Base-by-base conservation (phyloP, 2,888 invertebrate species). In the Noctua janthina region DNA sequence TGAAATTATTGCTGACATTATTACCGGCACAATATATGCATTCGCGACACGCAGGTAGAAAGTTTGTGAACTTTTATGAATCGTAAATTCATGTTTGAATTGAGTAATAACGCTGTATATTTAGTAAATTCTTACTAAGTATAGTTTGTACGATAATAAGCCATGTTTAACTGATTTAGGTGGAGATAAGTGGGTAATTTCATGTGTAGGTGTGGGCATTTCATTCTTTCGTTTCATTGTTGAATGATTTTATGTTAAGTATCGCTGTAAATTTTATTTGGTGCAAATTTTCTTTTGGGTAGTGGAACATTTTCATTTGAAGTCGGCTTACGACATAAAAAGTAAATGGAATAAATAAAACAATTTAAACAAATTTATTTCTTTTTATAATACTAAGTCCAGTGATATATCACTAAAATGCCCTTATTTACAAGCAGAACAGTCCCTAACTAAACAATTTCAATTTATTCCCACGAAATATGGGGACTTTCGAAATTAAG, bases 401-500 rank as follows among this genome's bases (percentile, higher is more conserved):
- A 74, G 54, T 62, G 68, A 85, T 88, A 76, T 78, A 86, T 82
- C 59, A 82, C 72, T 71, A 49, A 74, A 77, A 54, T 70, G 51
- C 15, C 39, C 68, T 81, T 86, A 83, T 81, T 86, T 83, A 84
- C 79, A 77, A 83, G 66, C 66, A 79, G 72, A 51, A 74, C 69
- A 81, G 82, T 70, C 80, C 83, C 73, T 62, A 69, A 82, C 79
- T 86, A 93, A 92, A 92, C 91, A 92, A 90, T 92, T 92, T 93
- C 91, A 93, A 93, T 93, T 92, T 93, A 89, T 90, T 84, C 89
- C 90, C 90, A 89, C 91, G 85, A 91, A 92, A 91, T 90, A 92
- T 90, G 90, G 90, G 87, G 92, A 91, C 92, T 91, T 91, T 87
- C 88, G 90, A 93, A 94, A 94, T 94, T 93, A 93, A 93, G 93